Evolutionary conservation across 2,113 vertebrate species (phyloP), one percentile per base, ranked within the genome.

Genomic region (Psilopsiagon aymara): DNA sequence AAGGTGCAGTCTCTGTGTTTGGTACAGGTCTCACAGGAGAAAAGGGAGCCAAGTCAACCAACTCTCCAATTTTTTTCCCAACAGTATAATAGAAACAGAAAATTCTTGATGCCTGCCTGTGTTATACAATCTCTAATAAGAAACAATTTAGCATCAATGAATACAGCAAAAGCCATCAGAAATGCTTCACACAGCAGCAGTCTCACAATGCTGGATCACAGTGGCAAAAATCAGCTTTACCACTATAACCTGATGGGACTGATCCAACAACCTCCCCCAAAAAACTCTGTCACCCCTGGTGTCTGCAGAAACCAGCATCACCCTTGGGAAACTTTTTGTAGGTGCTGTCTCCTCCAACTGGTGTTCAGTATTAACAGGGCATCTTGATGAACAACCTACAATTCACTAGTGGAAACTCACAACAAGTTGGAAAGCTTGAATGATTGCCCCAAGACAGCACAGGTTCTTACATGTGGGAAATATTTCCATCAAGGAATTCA

Each of bases 1-100:
- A 49, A 73, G 43, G 37, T 17, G 19, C 37, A 46, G 67, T 19
- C 47, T 18, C 52, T 63, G 43, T 9, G 33, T 81, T 46, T 62
- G 37, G 31, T 25, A 29, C 0, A 3, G 5, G 17, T 17, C 53
- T 84, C 31, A 29, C 10, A 39, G 0, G 4, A 64, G 69, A 57
- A 23, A 57, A 3, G 8, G 33, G 17, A 59, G 33, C 11, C 24
- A 64, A 80, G 28, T 33, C 74, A 74, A 21, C 39, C 44, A n/a
- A 16, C 24, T 44, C 43, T 53, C 28, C 24, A 39, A 18, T 67
- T 39, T 27, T 41, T 31, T 31, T 59, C 28, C 57, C 64, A 59
- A 19, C 7, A 20, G 33, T 18, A 37, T n/a, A 52, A 81, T 6
- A 62, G 52, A 41, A 86, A 62, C 35, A 75, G n/a, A 46, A 73